These are phyloP conservation scores for Lutjanus campechanus DNA, from an alignment of 2,797 vertebrate species.

Conservation along the genomic window DNA sequence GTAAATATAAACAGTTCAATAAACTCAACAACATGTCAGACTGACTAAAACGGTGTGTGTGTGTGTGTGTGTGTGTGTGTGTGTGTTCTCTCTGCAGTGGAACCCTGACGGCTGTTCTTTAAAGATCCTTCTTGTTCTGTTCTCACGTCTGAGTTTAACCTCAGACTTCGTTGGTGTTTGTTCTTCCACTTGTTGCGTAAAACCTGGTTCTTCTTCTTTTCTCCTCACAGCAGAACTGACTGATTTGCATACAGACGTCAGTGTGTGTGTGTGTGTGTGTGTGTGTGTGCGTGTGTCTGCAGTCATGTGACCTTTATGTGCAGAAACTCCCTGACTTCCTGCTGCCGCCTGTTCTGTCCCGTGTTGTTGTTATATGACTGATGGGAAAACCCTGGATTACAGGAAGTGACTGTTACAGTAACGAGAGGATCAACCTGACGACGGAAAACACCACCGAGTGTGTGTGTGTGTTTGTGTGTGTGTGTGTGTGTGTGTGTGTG, in stretches of 20 bases:
- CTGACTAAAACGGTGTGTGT: too few species aligned
- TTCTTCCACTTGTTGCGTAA: background rate
- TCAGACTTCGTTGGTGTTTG: background rate
- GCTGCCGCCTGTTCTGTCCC: background rate
- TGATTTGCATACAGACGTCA: slow-evolving; percentile 22
- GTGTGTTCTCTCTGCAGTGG: too few species aligned
- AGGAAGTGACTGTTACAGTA: slow-evolving; percentile 33
- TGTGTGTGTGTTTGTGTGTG: background rate
- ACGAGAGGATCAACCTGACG: background rate
- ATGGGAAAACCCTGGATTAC: slow-evolving; percentile 60
- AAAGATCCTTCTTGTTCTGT: too few species aligned
- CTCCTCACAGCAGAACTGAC: background rate
- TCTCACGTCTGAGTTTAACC: background rate
- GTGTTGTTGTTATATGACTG: slow-evolving; percentile 35
- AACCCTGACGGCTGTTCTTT: too few species aligned
- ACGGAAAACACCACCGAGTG: slow-evolving; percentile 5
- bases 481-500: too few species aligned
- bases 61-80: too few species aligned
- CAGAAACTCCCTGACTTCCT: slow-evolving; percentile 53
- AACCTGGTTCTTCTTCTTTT: slow-evolving; percentile 20
- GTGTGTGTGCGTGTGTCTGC: background rate
- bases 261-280: too few species aligned
- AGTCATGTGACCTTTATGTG: slow-evolving; percentile 28
- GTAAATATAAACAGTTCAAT: too few species aligned
- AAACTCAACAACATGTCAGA: too few species aligned